Evolutionary conservation across 2,113 vertebrate genomes (phyloP).

Genomic region (Osmerus mordax): DNA sequence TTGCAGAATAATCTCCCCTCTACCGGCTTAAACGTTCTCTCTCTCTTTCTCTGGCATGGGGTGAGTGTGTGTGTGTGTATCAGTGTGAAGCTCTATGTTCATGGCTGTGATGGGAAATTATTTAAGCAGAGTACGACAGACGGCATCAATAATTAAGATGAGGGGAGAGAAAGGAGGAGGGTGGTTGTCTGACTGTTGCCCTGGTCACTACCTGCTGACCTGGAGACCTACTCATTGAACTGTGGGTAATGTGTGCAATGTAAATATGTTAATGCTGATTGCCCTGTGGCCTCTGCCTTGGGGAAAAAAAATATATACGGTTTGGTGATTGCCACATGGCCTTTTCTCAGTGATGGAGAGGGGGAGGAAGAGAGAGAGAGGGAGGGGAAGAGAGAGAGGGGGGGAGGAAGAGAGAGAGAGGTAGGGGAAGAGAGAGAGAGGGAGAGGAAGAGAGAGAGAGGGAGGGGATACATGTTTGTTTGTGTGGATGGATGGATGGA

Average conservation of each 20-base stretch:
- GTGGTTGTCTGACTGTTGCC: not conserved
- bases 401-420: not conserved
- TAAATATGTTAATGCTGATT: slow-evolving; percentile 28
- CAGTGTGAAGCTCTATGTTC: slow-evolving; percentile 65
- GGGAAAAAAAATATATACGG: slow-evolving; percentile 1
- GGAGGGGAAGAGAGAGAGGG: too few relatives aligned
- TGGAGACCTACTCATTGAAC: not conserved
- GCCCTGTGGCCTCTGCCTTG: slow-evolving; percentile 37
- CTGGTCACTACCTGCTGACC: slow-evolving; percentile 18
- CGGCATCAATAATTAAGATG: slow-evolving; percentile 61
- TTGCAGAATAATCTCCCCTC: slow-evolving; percentile 43
- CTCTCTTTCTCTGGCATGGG: slow-evolving; percentile 20
- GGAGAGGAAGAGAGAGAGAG: not conserved
- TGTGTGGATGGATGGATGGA: too few relatives aligned
- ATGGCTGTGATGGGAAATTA: slow-evolving; percentile 41
- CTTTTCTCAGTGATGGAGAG: not conserved
- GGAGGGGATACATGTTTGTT: not conserved
- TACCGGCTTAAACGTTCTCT: slow-evolving; percentile 11
- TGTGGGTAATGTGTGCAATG: not conserved
- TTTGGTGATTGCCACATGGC: not conserved
- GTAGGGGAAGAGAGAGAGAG: not conserved
- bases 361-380: not conserved
- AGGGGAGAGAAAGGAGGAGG: slow-evolving; percentile 32
- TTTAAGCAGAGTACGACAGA: slow-evolving; percentile 45
- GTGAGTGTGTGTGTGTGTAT: slow-evolving; percentile 25